Evolutionary conservation across 2,797 vertebrate species (phyloP), one percentile per base, ranked within the genome.

Genomic region (Fundulus diaphanus): DNA sequence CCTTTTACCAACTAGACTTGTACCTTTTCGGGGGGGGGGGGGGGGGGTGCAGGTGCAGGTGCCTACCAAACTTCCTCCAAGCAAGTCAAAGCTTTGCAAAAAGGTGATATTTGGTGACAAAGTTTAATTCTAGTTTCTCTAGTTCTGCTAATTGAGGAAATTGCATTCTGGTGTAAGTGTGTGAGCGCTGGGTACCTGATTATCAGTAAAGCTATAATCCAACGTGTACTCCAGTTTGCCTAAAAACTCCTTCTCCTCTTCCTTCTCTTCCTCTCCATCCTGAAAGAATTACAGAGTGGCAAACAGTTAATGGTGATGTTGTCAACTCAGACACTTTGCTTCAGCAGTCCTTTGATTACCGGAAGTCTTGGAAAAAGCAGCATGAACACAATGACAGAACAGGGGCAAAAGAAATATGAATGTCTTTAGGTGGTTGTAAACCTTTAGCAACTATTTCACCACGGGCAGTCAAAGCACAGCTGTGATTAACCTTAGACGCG

Each of bases 161-260:
- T n/a, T 6, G 3, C 8, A 40, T 7, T n/a, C 22, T 3, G 15
- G 13, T 35, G 12, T 31, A n/a, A 3, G 29, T 6, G 7, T 37
- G 31, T 22, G 16, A 35, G 46, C 6, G 56, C 3, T 24, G 15
- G 51, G 2, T 87, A 93, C 97, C 96, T 97, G 96, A 51, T 96
- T 96, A 4, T 95, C 97, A 71, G 94, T 96, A 83, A 98, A 98
- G 87, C 91, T 97, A 56, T 97, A 98, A 83, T 98, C 97, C 90
- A 98, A 85, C 0, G 95, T 83, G 82, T 95, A 98, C 89, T 97
- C 96, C 87, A 98, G 90, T 57, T 96, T 96, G 12, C 97, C 97
- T 1, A 96, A 74, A 29, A 70, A 84, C 40, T 96, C 96, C 63
- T 96, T 94, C 56, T 96, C 95, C 37, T 95, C 92, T 35, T 94